These are phyloP conservation scores for Zhengitettix transpicula DNA, from an alignment of 2,888 invertebrate species.

Conservation along the genomic window DNA sequence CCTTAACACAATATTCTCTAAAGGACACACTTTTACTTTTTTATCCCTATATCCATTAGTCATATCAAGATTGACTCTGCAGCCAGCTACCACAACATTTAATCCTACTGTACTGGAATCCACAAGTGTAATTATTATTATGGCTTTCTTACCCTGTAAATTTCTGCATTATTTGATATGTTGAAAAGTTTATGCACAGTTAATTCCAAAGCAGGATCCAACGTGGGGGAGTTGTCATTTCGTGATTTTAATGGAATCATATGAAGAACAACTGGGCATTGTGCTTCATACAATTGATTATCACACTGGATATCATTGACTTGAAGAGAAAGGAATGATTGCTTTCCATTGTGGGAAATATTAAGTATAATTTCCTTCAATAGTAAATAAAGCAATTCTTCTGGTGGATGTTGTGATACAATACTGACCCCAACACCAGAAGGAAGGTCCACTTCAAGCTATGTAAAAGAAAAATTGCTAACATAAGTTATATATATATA, in stretches of 20 bases:
- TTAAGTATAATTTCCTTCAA: constrained; percentile 47
- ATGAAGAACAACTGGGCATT: constrained; percentile 70
- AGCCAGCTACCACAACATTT: too few relatives aligned
- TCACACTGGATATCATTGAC: constrained; percentile 26
- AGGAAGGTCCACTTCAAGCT: constrained; percentile 7
- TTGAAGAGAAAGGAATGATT: constrained; percentile 25
- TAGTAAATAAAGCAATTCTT: constrained; percentile 64
- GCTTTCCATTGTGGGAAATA: constrained; percentile 33
- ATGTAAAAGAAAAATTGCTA: neutral
- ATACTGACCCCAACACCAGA: constrained; percentile 50
- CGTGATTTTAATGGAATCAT: constrained; percentile 31
- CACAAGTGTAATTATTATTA: too few relatives aligned
- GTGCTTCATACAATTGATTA: constrained; percentile 67
- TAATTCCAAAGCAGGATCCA: constrained; percentile 59
- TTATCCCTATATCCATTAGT: too few relatives aligned
- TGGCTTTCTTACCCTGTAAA: constrained; percentile 46
- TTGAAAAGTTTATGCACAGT: constrained; percentile 60
- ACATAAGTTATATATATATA: neutral
- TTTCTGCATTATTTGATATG: constrained; percentile 63
- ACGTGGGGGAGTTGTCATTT: constrained; percentile 24
- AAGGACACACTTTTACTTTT: too few relatives aligned
- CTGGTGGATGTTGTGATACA: constrained; percentile 55
- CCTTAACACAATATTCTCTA: too few relatives aligned
- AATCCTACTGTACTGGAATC: too few relatives aligned
- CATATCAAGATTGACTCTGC: too few relatives aligned